Conservation (phyloP, 2,113 vertebrate genomes). For the Ictalurus punctatus region DNA sequence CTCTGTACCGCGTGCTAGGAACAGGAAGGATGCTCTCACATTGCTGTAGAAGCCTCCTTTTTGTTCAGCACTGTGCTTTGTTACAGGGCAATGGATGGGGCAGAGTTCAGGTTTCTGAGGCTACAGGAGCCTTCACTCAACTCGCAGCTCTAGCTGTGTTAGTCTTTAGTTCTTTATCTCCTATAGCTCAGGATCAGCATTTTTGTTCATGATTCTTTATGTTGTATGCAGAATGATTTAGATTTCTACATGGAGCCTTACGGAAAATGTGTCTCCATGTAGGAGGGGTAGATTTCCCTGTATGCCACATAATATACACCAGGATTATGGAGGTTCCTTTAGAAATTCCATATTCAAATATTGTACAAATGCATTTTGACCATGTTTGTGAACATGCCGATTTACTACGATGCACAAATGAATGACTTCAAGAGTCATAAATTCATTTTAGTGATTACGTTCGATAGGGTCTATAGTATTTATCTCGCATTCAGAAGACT, state of each 20-base stretch:
- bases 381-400: background rate
- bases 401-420: background rate
- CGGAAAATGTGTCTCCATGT: background rate
- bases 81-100: constrained; percentile 7
- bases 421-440: background rate
- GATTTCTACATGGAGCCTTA: background rate
- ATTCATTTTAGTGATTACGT: background rate
- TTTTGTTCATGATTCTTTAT: background rate
- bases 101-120: constrained; percentile 21
- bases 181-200: background rate
- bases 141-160: background rate
- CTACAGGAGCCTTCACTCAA: background rate
- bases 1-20: constrained; percentile 58
- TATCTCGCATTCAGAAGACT: background rate
- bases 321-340: background rate
- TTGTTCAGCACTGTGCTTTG: constrained; percentile 33
- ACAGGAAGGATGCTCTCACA: constrained; percentile 56
- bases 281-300: background rate
- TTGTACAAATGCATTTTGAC: background rate
- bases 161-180: background rate
- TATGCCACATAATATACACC: background rate
- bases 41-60: constrained; percentile 56
- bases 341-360: background rate
- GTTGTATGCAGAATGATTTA: background rate
- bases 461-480: background rate